Base-by-base conservation (phyloP, 2,888 invertebrate species). In the Trichogramma dendrolimi region DNA sequence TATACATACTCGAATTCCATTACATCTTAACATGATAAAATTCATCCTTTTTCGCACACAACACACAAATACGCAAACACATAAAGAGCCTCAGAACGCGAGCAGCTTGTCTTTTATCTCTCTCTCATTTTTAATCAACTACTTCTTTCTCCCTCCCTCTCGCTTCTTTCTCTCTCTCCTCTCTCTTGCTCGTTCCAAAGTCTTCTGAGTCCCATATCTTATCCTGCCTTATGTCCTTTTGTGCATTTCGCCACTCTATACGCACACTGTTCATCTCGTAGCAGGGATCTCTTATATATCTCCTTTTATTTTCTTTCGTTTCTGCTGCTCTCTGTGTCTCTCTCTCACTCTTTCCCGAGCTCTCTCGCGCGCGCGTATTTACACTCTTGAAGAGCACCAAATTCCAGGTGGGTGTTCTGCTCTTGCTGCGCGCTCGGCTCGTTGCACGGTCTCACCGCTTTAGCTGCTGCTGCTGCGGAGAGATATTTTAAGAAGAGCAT, bases 351-450 rank as follows among this genome's bases (percentile, higher is more conserved):
- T 47, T 38, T 41, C 3, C 27, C 27, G 27, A 27, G 27, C 14
- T 11, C 43, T 47, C 51, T 39, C 47, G 40, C 44, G 8, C 42
- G 53, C 56, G 40, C 49, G 55, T 58, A 62, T 62, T 62, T 62
- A 49, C 59, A 63, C 57, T 56, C 44, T 51, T 57, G 57, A 58
- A 61, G 58, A 44, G 60, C 55, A 62, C 60, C 63, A 54, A 62
- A 66, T 61, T 67, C 66, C 58, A 60, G 67, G 68, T 69, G 69
- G 68, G 67, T 70, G 69, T 69, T 70, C 67, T 65, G 52, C 54
- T 57, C 63, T 48, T 46, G 57, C 50, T 59, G 62, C 60, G 63
- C 51, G 60, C 64, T 67, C 67, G 27, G 27, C 27, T 27, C 27
- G 27, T 27, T 27, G 27, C 27, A 27, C 27, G 27, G 27, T 27